Conservation (phyloP, 2,888 invertebrate species). For the Papilio elwesi region DNA sequence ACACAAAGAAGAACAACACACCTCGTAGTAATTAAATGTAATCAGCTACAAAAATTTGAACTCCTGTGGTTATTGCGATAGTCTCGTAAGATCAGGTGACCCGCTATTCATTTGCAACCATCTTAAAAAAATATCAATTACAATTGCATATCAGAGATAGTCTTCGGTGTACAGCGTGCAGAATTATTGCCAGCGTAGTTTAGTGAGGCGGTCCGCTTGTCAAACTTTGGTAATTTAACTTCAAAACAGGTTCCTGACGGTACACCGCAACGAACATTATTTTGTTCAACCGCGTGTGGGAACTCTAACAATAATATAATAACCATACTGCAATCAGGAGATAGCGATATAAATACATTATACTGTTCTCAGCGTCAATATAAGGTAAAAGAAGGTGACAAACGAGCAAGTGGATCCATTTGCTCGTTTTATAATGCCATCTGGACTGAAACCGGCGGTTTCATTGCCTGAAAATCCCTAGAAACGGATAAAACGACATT, state of each 20-base stretch:
- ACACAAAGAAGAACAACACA: no score
- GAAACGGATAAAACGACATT: no score
- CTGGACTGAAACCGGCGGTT: no score
- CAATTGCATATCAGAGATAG: constrained; percentile 57
- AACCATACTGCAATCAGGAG: constrained; percentile 42
- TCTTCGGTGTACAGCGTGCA: constrained; percentile 68
- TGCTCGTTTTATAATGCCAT: no score
- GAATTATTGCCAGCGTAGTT: constrained; percentile 79
- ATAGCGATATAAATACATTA: background rate
- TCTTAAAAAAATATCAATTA: constrained; percentile 30
- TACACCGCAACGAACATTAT: constrained; percentile 65
- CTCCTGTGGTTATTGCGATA: no score
- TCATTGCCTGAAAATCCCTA: no score
- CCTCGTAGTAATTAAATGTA: no score
- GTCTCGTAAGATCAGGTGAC: no score
- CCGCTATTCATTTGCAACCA: no score
- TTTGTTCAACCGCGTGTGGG: constrained; percentile 64
- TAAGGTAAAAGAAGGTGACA: no score
- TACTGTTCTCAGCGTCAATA: no score
- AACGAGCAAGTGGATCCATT: no score
- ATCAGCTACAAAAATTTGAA: background rate
- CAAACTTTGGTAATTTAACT: constrained; percentile 84
- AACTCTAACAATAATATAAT: constrained; percentile 61
- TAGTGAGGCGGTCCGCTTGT: constrained; percentile 75
- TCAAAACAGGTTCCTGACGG: constrained; percentile 77